Evolutionary conservation across 2,888 invertebrate species (phyloP), one percentile per base, ranked within the genome.

Genomic region (Micropterix aruncella): DNA sequence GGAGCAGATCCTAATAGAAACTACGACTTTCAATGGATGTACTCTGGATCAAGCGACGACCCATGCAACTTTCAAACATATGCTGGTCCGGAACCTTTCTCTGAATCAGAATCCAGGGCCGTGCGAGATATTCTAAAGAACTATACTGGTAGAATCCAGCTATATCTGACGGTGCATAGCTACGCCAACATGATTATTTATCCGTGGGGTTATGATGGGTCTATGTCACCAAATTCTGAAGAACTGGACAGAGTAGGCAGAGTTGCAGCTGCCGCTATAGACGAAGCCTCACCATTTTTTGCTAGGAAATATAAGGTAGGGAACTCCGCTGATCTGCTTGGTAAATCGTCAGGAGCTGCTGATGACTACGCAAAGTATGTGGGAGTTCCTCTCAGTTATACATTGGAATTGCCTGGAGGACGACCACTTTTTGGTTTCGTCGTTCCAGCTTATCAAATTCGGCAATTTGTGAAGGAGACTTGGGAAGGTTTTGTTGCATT

Each of bases 1-100:
- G 84, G 85, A 2, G 77, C 75, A 0, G 84, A 84, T 52, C 74
- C 75, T 3, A 84, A 84, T 56, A 63, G 84, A 16, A 84, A 85
- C 61, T 85, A 79, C 55, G 81, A 73, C 15, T 75, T 67, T 55
- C 70, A 78, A 51, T 83, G 83, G 82, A 77, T 72, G 52, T 76
- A 58, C 54, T 75, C 56, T 59, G 75, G 89, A 0, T 76, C 83
- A 1, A 83, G 83, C 43, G 56, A 38, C 1, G 61, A 75, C 49
- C 74, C 74, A 0, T 83, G 83, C 56, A 61, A 70, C 40, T 71
- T 74, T 1, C 76, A 79, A 19, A 75, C 71, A 0, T 83, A 72
- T 55, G 72, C 74, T 1, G 83, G 83, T 0, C 57, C 65, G 0
- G 54, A 57, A 37, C 61, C 79, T 1, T 79, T 79, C 59, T 79